Percentiles rank a stretch among this genome's conserved stretches.
phyloP scores from a whole-genome alignment of 2,888 invertebrate genomes.

The Tryphoninae sp. region DNA sequence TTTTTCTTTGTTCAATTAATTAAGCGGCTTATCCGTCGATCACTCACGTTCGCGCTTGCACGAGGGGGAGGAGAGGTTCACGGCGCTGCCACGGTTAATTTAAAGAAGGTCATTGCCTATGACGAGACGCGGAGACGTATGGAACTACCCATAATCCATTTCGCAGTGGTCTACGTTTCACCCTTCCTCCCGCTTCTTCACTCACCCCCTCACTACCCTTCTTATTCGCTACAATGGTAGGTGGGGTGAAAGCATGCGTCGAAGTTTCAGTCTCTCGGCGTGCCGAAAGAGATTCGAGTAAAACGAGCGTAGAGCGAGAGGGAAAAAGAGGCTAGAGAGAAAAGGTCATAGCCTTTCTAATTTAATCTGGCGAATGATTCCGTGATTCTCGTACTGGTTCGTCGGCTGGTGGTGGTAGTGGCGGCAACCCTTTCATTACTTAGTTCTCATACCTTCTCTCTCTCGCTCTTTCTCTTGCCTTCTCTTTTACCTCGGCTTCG shows the following conservation, averaged over 20 bases:
- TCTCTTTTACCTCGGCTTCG: constrained; percentile 38
- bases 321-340: constrained; percentile 51
- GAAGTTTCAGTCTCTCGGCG: constrained; percentile 57
- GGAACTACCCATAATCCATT: constrained; percentile 58
- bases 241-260: constrained; percentile 2
- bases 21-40: constrained; percentile 60
- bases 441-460: constrained; percentile 73
- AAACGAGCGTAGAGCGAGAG: constrained; percentile 49
- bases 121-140: constrained; percentile 28
- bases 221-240: constrained; percentile 9
- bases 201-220: neutral
- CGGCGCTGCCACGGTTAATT: constrained; percentile 54
- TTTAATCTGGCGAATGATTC: constrained; percentile 81
- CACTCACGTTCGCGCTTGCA: constrained; percentile 38
- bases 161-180: constrained; percentile 25
- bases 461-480: constrained; percentile 49
- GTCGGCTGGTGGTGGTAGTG: constrained; percentile 29
- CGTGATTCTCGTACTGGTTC: constrained; percentile 79
- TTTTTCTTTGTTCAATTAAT: constrained; percentile 62
- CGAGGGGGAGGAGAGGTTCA: neutral
- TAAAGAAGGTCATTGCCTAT: constrained; percentile 62
- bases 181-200: constrained; percentile 4
- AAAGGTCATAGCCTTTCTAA: constrained; percentile 80
- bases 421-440: constrained; percentile 81
- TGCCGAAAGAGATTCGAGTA: too few species aligned